Conservation (phyloP, 2,888 invertebrate genomes). For the Cistogaster globosa region DNA sequence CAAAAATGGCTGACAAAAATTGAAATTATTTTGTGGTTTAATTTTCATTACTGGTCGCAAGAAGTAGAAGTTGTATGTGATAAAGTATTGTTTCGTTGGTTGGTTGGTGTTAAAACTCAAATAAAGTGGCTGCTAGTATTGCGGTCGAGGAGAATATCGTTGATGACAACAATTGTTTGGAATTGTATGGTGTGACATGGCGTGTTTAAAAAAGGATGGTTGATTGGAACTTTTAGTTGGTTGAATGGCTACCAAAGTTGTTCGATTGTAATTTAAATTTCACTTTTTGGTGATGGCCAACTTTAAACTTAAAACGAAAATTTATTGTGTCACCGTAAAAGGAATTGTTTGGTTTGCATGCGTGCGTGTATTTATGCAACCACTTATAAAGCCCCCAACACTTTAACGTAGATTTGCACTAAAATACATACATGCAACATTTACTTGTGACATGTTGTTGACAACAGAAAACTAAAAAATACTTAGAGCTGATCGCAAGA, state of each 20-base stretch:
- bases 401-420: constrained; percentile 39
- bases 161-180: constrained; percentile 33
- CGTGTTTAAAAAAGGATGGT: constrained; percentile 62
- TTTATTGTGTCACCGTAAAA: constrained; percentile 70
- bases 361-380: constrained; percentile 50
- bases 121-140: constrained; percentile 62
- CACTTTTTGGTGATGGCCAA: constrained; percentile 67
- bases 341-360: constrained; percentile 63
- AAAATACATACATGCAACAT: neutral
- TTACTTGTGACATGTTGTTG: constrained; percentile 65
- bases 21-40: constrained; percentile 68
- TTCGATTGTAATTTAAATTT: constrained; percentile 28
- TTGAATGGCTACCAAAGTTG: constrained; percentile 41
- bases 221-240: constrained; percentile 55
- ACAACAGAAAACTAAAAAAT: constrained; percentile 50
- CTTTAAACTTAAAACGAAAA: constrained; percentile 64
- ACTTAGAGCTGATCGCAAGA: constrained; percentile 22
- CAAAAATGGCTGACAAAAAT: constrained; percentile 71
- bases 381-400: constrained; percentile 53
- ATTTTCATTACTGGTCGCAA: constrained; percentile 58
- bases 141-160: constrained; percentile 43
- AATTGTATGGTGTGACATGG: constrained; percentile 28
- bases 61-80: constrained; percentile 3
- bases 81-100: constrained; percentile 37
- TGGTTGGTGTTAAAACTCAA: constrained; percentile 39